These are phyloP conservation scores for Popillia japonica DNA, from an alignment of 1,140 invertebrate genomes.

Conservation along the genomic window DNA sequence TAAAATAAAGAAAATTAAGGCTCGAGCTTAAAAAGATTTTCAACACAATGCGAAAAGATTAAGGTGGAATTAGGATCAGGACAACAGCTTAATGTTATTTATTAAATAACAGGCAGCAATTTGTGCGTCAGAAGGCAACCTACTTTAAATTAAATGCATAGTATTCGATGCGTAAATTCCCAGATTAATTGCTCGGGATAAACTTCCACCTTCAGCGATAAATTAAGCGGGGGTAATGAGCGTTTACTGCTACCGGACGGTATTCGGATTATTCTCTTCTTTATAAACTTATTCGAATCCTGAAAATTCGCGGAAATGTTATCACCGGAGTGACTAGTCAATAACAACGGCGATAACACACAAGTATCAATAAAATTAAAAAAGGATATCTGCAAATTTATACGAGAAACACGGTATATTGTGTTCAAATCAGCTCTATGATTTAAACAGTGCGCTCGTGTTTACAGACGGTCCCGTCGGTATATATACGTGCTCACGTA, in stretches of 20 bases:
- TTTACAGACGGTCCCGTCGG: neutral
- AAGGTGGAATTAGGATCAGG: slow-evolving; percentile 16
- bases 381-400: neutral
- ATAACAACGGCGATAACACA: too few species aligned
- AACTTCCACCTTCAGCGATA: neutral
- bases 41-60: slow-evolving; percentile 26
- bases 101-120: slow-evolving; percentile 15
- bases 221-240: neutral
- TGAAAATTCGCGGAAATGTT: too few species aligned
- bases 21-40: slow-evolving; percentile 15
- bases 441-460: neutral
- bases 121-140: neutral
- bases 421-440: too few species aligned
- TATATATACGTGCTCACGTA: neutral
- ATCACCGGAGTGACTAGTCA: too few species aligned
- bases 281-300: neutral
- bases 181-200: neutral
- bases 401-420: neutral
- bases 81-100: slow-evolving; percentile 23
- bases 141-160: slow-evolving; percentile 1
- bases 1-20: slow-evolving; percentile 34
- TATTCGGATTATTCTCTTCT: neutral
- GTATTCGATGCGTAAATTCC: neutral
- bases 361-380: too few species aligned
- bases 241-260: neutral